Evolutionary conservation across 1,140 invertebrate species (phyloP), one percentile per base, ranked within the genome.

Genomic region (Drosophila punjabiensis): DNA sequence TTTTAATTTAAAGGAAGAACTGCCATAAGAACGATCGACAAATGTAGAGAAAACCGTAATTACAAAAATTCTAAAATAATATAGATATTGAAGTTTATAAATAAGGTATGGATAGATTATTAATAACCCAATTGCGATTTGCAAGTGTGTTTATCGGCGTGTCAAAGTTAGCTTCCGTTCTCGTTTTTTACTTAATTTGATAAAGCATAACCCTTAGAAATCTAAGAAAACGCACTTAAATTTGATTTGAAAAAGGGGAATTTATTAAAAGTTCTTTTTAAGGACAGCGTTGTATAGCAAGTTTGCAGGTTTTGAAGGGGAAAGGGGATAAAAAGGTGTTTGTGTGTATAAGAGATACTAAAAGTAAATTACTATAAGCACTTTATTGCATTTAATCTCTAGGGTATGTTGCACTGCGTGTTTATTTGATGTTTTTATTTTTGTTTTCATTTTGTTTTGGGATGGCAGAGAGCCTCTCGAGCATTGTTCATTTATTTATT

Each of bases 191-290:
- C 3, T 1, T n/a, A 8, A n/a, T 4, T 9, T 20, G 10, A n/a
- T 52, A 0, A 2, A 33, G 5, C 30, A 18, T 3, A 35, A 33
- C 6, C 52, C 53, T 18, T 8, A 30, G 24, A 18, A 5, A 1
- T 11, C 5, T 5, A 48, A 11, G 13, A 52, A 64, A 79, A 71
- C 32, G 24, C n/a, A 45, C 56, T 30, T n/a, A 6, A 11, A 10
- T 41, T 65, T 18, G 70, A 87, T 56, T 84, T 82, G 65, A 84
- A 70, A 76, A 68, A 61, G 59, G 71, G 62, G 39, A 82, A 58
- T 74, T 73, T 89, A 73, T 81, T 82, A 43, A 86, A 75, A 81
- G 65, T 79, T 74, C 60, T 74, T 81, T 81, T 70, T 24, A 73
- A 69, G 43, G 16, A 45, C 39, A 47, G 35, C 55, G 11, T n/a